Percentiles rank a stretch among this genome's conserved stretches.
Conservation (phyloP, 2,888 invertebrate species). For the Rotaria magnacalcarata region DNA sequence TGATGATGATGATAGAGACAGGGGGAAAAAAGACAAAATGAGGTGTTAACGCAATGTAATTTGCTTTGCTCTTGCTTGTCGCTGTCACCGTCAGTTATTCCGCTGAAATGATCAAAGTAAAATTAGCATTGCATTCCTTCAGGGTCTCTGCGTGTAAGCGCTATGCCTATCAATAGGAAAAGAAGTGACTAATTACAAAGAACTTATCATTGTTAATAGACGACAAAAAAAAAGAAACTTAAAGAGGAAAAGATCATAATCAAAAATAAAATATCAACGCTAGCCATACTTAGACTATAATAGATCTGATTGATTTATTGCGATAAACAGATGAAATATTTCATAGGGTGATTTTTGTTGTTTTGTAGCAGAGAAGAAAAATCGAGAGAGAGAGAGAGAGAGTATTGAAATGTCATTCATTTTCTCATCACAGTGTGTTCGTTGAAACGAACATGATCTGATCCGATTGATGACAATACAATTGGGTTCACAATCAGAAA, state of each 20-base stretch:
- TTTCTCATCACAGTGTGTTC: conserved; percentile 12
- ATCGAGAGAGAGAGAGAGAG: too few species aligned
- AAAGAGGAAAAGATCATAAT: too few species aligned
- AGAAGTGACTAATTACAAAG: conserved; percentile 18
- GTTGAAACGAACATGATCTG: not conserved
- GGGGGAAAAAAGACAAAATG: not conserved
- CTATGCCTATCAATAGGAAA: conserved; percentile 2
- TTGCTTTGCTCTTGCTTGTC: not conserved
- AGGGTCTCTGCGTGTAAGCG: not conserved
- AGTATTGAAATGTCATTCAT: not conserved
- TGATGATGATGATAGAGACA: not conserved
- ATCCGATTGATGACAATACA: conserved; percentile 8
- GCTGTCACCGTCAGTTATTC: conserved; percentile 16
- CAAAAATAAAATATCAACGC: not conserved
- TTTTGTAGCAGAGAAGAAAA: too few species aligned
- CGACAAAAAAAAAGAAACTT: not conserved
- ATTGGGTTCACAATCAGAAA: not conserved
- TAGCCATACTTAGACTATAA: not conserved
- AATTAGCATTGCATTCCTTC: not conserved
- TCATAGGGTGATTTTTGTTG: too few species aligned
- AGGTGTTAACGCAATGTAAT: conserved; percentile 14
- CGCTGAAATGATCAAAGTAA: conserved; percentile 18
- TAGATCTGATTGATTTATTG: not conserved
- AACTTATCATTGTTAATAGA: conserved; percentile 10
- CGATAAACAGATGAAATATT: not conserved